A percentile compares a stretch with the other conserved stretches of the same genome.
Conservation (phyloP, 1,140 invertebrate genomes). For the Venustaconcha ellipsiformis region DNA sequence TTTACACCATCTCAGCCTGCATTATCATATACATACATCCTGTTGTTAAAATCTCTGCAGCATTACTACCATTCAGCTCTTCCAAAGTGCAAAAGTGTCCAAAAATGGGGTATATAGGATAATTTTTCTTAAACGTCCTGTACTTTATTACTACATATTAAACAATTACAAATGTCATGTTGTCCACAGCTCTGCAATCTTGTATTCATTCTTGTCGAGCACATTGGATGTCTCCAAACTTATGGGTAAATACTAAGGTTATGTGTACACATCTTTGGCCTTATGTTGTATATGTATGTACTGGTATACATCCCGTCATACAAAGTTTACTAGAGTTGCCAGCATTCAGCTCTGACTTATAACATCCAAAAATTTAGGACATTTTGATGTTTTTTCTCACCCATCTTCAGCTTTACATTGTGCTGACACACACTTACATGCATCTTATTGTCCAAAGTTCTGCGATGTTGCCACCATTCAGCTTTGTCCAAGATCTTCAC, state of each 20-base stretch:
- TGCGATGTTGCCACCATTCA: slow-evolving; percentile 48
- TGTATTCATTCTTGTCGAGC: no score
- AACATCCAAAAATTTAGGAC: background rate
- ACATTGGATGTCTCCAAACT: no score
- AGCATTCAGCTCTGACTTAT: slow-evolving; percentile 46
- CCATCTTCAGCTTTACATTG: background rate
- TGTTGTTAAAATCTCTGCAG: background rate
- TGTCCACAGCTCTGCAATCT: slow-evolving; percentile 12
- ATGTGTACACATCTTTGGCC: no score
- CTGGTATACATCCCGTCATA: slow-evolving; percentile 35
- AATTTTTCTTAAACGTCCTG: background rate
- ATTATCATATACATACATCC: background rate
- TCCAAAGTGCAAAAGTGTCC: background rate
- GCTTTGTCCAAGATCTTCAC: slow-evolving; percentile 38
- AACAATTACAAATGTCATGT: slow-evolving; percentile 22
- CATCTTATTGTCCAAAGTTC: slow-evolving; percentile 35
- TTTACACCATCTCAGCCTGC: background rate
- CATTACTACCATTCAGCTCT: background rate
- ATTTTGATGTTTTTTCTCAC: background rate
- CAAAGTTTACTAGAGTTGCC: no score
- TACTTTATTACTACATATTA: background rate
- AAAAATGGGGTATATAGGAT: background rate
- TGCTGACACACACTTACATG: slow-evolving; percentile 16
- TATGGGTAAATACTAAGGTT: no score
- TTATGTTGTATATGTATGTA: background rate